phyloP scores from a whole-genome alignment of 2,113 vertebrate genomes.

The Crocuta crocuta region DNA sequence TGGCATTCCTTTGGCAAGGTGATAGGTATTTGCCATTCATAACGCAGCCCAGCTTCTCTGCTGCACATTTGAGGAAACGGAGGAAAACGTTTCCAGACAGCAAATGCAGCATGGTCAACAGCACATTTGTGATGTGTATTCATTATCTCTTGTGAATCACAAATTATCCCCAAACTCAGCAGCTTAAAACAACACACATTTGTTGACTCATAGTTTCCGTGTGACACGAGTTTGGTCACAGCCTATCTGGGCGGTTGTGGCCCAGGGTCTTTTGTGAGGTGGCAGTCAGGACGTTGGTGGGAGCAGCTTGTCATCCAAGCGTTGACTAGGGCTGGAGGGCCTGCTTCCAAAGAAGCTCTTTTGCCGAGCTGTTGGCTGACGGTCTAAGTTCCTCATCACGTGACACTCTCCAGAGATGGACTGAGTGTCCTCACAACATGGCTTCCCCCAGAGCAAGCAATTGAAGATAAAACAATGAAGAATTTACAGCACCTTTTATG shows the following conservation, averaged over 20 bases:
- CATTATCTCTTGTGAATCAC: neutral
- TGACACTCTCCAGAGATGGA: neutral
- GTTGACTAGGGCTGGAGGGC: neutral
- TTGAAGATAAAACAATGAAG: neutral
- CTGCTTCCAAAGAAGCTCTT: neutral
- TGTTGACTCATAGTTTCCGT: neutral
- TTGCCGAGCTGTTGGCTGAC: neutral
- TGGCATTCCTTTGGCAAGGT: neutral
- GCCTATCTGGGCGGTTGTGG: neutral
- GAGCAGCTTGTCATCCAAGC: neutral
- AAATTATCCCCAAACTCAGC: constrained; percentile 7
- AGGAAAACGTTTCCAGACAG: neutral
- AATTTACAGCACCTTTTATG: neutral
- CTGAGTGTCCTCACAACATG: neutral
- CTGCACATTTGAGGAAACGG: neutral
- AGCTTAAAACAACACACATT: neutral
- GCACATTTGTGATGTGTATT: neutral
- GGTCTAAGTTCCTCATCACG: neutral
- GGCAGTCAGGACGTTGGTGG: neutral
- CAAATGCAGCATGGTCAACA: neutral
- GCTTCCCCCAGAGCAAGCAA: neutral
- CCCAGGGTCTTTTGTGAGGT: neutral
- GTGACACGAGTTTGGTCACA: neutral
- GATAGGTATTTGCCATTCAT: neutral
- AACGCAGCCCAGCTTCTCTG: neutral